phyloP scores from a whole-genome alignment of 2,888 invertebrate species.

The Tinea pellionella region DNA sequence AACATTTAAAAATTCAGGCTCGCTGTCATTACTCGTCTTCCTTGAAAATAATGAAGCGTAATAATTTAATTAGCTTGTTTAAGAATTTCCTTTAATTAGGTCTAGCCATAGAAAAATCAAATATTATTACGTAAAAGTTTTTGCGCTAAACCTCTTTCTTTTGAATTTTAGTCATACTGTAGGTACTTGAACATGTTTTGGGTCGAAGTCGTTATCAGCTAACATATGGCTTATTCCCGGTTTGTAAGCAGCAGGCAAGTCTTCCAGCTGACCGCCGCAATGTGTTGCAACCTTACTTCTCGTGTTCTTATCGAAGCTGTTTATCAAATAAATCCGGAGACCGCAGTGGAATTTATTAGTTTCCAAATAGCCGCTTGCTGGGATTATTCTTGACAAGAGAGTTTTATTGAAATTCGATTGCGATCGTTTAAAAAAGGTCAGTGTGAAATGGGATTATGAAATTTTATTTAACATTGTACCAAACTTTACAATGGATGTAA shows the following conservation, averaged over 20 bases:
- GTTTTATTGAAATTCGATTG: slow-evolving; percentile 38
- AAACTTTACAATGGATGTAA: background rate
- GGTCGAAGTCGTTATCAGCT: background rate
- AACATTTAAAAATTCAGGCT: background rate
- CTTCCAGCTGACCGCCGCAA: slow-evolving; percentile 33
- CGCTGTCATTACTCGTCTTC: background rate
- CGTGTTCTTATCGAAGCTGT: slow-evolving; percentile 50
- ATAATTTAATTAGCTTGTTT: background rate
- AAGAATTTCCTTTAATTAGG: background rate
- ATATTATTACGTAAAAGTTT: background rate
- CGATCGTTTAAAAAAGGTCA: slow-evolving; percentile 8
- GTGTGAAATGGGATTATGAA: background rate
- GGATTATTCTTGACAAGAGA: slow-evolving; percentile 32
- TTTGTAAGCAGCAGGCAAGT: background rate
- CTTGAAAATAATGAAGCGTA: background rate
- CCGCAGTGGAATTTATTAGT: slow-evolving; percentile 55
- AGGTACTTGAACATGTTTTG: background rate
- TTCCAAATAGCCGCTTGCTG: slow-evolving; percentile 51
- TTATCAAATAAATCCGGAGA: slow-evolving; percentile 62
- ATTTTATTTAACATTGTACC: background rate
- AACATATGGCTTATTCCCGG: background rate
- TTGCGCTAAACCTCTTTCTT: no score
- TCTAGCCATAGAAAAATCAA: background rate
- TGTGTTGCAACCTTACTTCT: slow-evolving; percentile 33
- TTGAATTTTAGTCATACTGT: no score